Percentiles rank a stretch among this genome's conserved stretches.
phyloP scores from a whole-genome alignment of 2,113 vertebrate genomes.

The Corapipo altera region DNA sequence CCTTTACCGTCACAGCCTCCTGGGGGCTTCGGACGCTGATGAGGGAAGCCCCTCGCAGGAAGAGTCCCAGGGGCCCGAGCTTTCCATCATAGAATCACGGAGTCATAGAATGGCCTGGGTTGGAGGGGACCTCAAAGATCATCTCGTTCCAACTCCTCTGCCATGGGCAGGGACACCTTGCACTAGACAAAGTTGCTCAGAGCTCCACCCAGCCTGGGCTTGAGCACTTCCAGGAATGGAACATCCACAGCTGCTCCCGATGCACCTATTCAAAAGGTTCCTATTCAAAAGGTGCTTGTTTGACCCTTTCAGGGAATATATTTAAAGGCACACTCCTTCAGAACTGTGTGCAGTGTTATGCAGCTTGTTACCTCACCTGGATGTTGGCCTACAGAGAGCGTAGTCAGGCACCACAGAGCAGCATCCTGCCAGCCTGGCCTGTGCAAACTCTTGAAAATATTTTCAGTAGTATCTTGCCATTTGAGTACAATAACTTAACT shows the following conservation, averaged over 20 bases:
- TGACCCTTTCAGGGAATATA: background rate
- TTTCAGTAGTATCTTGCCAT: background rate
- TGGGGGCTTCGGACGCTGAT: background rate
- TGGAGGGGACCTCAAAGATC: background rate
- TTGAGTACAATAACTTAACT: background rate
- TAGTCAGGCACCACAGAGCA: background rate
- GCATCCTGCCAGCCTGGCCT: background rate
- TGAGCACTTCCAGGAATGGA: background rate
- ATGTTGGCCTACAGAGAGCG: background rate
- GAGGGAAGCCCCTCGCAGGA: no score
- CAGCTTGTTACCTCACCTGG: background rate
- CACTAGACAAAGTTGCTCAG: background rate
- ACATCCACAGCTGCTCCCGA: background rate
- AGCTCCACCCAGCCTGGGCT: background rate
- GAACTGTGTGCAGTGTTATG: background rate
- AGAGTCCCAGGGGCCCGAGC: background rate
- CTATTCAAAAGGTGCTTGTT: background rate
- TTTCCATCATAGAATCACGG: background rate
- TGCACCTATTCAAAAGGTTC: no score
- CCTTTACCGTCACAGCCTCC: fast-evolving
- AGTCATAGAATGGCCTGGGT: background rate
- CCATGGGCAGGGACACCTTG: background rate
- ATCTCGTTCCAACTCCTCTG: background rate
- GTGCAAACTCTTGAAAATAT: background rate
- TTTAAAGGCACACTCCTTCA: background rate